phyloP scores from a whole-genome alignment of 1,140 invertebrate genomes.

The Antheraea pernyi region DNA sequence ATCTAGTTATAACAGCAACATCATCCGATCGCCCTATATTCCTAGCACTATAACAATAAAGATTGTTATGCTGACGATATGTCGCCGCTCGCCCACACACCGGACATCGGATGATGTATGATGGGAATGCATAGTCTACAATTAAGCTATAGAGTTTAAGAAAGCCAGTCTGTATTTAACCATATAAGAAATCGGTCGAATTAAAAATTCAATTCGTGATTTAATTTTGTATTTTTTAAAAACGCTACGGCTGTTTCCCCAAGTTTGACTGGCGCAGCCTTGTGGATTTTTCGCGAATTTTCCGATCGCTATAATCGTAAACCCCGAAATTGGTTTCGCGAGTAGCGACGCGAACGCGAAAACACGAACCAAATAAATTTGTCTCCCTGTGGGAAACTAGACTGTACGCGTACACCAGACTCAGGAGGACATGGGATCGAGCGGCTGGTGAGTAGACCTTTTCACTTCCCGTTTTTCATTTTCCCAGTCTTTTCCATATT shows the following conservation, averaged over 20 bases:
- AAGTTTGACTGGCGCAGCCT: conserved; percentile 3
- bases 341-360: background rate
- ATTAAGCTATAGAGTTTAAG: too few relatives aligned
- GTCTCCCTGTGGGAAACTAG: background rate
- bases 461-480: background rate
- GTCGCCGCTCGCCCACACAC: too few relatives aligned
- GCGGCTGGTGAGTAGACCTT: background rate
- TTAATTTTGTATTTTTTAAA: too few relatives aligned
- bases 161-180: too few relatives aligned
- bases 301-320: background rate
- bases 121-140: too few relatives aligned
- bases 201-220: too few relatives aligned
- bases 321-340: background rate
- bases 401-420: background rate
- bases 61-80: too few relatives aligned
- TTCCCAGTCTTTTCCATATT: background rate
- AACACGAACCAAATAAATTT: conserved; percentile 3
- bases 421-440: conserved; percentile 1
- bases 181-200: too few relatives aligned
- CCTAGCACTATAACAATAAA: too few relatives aligned
- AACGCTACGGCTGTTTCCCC: too few relatives aligned
- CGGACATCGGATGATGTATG: too few relatives aligned
- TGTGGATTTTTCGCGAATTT: conserved; percentile 3
- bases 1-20: background rate
- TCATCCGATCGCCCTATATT: too few relatives aligned